A percentile compares a stretch with the other conserved stretches of the same genome.
Conservation (phyloP, 64 coral and sea anemone species). For the Stichodactyla mertensii region DNA sequence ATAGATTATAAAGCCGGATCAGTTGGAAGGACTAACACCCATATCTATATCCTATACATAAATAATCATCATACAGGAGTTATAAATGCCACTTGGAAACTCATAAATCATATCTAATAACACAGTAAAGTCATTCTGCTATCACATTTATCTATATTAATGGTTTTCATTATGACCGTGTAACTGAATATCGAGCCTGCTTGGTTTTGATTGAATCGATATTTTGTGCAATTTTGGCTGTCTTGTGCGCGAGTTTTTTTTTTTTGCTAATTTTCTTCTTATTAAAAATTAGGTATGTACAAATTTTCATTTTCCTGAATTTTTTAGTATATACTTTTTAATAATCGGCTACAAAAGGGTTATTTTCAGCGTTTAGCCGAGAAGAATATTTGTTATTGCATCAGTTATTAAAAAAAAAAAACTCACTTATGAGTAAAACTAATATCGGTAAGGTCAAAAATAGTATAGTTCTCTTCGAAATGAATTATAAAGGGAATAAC, state of each 20-base stretch:
- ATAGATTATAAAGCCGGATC: background rate
- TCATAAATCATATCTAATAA: background rate
- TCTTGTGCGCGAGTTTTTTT: background rate
- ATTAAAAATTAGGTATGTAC: background rate
- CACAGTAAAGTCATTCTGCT: background rate
- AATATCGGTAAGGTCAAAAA: too few species aligned
- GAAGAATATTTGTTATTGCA: too few species aligned
- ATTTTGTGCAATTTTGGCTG: background rate
- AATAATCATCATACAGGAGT: background rate
- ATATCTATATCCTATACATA: background rate
- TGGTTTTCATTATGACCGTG: background rate
- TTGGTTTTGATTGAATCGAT: background rate
- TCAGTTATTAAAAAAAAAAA: too few species aligned
- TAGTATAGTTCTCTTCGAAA: too few species aligned
- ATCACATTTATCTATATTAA: background rate
- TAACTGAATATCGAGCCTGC: background rate
- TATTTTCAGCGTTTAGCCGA: too few species aligned
- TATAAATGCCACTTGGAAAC: background rate
- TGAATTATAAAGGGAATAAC: too few species aligned
- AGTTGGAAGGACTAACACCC: background rate
- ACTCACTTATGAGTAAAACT: too few species aligned
- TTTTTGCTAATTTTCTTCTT: background rate
- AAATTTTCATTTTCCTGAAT: background rate
- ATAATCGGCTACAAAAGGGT: too few species aligned
- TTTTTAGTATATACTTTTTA: too few species aligned